Evolutionary conservation across 1,140 invertebrate species (phyloP).

Genomic region (Diabrotica virgifera): DNA sequence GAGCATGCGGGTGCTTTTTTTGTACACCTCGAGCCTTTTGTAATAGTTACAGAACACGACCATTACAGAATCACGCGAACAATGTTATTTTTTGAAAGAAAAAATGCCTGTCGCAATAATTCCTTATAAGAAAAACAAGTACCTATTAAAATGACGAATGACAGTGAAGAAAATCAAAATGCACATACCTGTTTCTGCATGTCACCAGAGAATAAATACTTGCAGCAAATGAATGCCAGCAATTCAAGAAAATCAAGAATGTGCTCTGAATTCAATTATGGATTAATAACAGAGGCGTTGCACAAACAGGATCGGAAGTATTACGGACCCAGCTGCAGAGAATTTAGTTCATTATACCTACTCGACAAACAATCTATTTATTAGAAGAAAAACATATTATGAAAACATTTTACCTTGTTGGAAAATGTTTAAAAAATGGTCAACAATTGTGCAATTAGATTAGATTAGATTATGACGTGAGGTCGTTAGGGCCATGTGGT

Average conservation of each 20-base stretch:
- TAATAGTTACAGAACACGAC: constrained; percentile 20
- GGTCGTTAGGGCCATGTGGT: too few relatives aligned
- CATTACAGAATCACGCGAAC: constrained; percentile 33
- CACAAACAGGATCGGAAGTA: too few relatives aligned
- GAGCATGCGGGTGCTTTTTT: constrained; percentile 1
- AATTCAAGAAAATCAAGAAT: constrained; percentile 30
- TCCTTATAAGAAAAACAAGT: constrained; percentile 33
- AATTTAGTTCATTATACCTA: too few relatives aligned
- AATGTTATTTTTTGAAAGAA: constrained; percentile 26
- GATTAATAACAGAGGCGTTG: constrained; percentile 5
- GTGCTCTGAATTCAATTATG: constrained; percentile 30
- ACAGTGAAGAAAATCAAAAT: constrained; percentile 36
- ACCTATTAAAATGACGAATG: constrained; percentile 38
- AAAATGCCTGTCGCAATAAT: constrained; percentile 30
- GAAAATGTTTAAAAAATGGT: too few relatives aligned
- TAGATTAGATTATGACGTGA: too few relatives aligned
- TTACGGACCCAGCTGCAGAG: too few relatives aligned
- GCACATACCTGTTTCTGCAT: constrained; percentile 37
- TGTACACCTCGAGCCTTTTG: not conserved
- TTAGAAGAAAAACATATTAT: too few relatives aligned
- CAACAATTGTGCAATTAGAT: too few relatives aligned
- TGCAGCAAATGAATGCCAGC: constrained; percentile 25
- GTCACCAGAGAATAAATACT: constrained; percentile 26
- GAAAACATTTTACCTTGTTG: too few relatives aligned
- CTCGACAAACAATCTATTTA: too few relatives aligned